Percentiles rank a stretch among this genome's conserved stretches.
Evolutionary conservation across 92 coral and sea anemone genomes (phyloP).

Genomic region (Galaxea fascicularis): DNA sequence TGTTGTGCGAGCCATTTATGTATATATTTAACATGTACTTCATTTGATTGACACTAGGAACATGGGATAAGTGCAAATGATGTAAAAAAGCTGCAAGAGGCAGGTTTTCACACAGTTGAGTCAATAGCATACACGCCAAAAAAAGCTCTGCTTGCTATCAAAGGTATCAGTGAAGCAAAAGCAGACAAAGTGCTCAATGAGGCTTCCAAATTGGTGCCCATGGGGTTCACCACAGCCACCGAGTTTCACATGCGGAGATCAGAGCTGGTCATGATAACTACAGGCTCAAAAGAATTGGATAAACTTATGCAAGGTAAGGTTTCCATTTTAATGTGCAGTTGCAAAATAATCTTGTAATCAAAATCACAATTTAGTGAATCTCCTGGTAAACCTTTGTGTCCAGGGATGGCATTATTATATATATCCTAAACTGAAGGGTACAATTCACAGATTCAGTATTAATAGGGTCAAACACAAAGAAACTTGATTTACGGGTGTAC

Average conservation of each 20-base stretch:
- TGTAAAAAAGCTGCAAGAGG: conserved; percentile 92
- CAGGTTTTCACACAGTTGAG: conserved; percentile 94
- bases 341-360: too few relatives aligned
- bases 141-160: conserved; percentile 87
- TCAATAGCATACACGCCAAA: conserved; percentile 93
- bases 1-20: too few relatives aligned
- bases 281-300: conserved; percentile 97
- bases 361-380: too few relatives aligned
- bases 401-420: too few relatives aligned
- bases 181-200: conserved; percentile 97
- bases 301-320: conserved; percentile 92
- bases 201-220: conserved; percentile 96
- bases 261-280: conserved; percentile 90
- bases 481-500: too few relatives aligned
- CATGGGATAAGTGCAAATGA: conserved; percentile 97
- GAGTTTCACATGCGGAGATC: conserved; percentile 96
- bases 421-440: too few relatives aligned
- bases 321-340: too few relatives aligned
- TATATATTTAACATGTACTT: not conserved
- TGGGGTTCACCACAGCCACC: conserved; percentile 99
- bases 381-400: too few relatives aligned
- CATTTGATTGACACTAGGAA: conserved; percentile 58
- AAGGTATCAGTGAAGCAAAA: conserved; percentile 98
- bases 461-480: too few relatives aligned
- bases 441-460: too few relatives aligned